Base-by-base conservation (phyloP, 2,888 invertebrate genomes). In the Odontocolon sp. region DNA sequence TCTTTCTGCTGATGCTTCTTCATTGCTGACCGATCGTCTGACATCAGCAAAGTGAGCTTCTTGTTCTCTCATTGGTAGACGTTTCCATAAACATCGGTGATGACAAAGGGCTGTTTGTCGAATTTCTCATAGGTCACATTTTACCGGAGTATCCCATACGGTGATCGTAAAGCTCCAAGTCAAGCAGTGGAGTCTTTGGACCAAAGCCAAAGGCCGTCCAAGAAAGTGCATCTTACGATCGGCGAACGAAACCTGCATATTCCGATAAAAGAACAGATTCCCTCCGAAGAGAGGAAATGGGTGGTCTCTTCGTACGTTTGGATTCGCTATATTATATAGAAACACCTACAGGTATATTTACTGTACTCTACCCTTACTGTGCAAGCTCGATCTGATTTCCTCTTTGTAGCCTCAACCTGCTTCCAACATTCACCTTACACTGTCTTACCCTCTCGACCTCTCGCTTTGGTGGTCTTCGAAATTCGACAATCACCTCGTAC, bases 171-270 rank as follows among this genome's bases (percentile, higher is more conserved):
- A 80, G 66, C 61, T 28, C 31, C 26, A n/a, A 42, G 28, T 33
- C 38, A 8, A 31, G 4, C 31, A 61, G 31, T 52, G 50, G 57
- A 64, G 74, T 42, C 42, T 63, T 78, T 82, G 81, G 82, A 78
- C 47, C 33, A 14, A n/a, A 38, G 81, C 81, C 82, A 81, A 78
- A 78, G 73, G 59, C 67, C 64, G 71, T 40, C 40, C 28, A 33
- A 16, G 45, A 47, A 57, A 50, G 73, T 75, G 72, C n/a, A n/a
- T 31, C 56, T 45, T 75, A 64, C 54, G 74, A 82, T 75, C 75
- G 77, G 57, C 72, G 61, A 74, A 78, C 77, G 68, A 66, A 78
- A 77, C 70, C 74, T 68, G 73, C 68, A 74, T 80, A 79, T 78
- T 73, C 61, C 71, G 64, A 69, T 73, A 67, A 66, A 61, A 42